Percentiles rank a stretch among this genome's conserved stretches.
Evolutionary conservation across 35 echinoderm and acorn worm genomes (phyloP).

Genomic region (Holothuria glaberrima): DNA sequence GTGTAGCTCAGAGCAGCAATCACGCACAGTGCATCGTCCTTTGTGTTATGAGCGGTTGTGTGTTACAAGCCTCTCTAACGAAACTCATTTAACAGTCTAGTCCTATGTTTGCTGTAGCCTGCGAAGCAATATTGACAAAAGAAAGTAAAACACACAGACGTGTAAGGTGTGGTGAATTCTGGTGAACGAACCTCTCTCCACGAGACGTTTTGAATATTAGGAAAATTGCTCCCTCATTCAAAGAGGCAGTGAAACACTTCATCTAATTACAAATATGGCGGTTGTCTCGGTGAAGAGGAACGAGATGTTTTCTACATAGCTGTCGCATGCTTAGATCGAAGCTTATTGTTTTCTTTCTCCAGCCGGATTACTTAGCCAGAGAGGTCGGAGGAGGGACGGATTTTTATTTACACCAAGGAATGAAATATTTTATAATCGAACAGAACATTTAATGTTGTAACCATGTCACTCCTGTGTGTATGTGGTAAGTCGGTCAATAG

Average conservation of each 20-base stretch:
- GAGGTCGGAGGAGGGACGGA: constrained; percentile 3
- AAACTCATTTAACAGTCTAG: constrained; percentile 28
- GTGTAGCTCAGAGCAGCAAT: neutral
- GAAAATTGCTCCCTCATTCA: constrained; percentile 61
- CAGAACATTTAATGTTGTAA: neutral
- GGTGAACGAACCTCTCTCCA: constrained; percentile 16
- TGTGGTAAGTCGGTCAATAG: constrained; percentile 59
- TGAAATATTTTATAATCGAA: no score
- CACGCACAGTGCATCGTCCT: constrained; percentile 35
- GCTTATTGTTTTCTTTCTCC: constrained; percentile 24
- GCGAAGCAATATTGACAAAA: constrained; percentile 52
- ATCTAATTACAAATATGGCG: constrained; percentile 66
- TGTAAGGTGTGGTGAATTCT: constrained; percentile 29
- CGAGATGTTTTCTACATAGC: constrained; percentile 8
- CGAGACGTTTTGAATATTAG: constrained; percentile 57
- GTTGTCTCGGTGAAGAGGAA: neutral
- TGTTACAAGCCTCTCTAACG: neutral
- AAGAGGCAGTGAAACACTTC: constrained; percentile 65
- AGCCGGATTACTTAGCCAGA: neutral
- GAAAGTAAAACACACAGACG: constrained; percentile 40
- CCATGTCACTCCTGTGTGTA: constrained; percentile 57
- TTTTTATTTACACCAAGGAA: neutral
- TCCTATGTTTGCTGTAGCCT: constrained; percentile 22
- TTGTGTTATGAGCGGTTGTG: neutral
- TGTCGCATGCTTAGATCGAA: neutral